Conservation (phyloP, 2,113 vertebrate genomes). For the Urocitellus parryii region DNA sequence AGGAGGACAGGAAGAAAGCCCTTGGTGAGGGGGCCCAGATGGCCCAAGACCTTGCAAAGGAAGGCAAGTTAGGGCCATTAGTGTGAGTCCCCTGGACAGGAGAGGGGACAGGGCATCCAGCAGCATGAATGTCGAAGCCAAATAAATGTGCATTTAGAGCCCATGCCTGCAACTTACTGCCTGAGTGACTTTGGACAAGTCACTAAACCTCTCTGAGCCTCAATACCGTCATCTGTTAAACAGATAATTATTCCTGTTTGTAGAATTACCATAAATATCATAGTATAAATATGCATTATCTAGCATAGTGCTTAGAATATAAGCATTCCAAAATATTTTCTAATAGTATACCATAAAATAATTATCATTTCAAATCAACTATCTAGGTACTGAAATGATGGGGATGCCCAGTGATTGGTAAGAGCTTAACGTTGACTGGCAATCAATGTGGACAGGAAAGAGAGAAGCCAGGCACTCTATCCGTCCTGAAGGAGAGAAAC, state of each 20-base stretch:
- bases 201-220: not conserved
- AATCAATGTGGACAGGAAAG: not conserved
- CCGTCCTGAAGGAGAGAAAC: not conserved
- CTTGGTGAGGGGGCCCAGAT: not conserved
- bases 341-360: not conserved
- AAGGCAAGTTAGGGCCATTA: not conserved
- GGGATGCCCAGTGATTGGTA: not conserved
- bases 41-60: rapidly evolving
- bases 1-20: not conserved
- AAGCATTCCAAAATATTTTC: not conserved
- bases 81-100: not conserved
- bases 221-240: not conserved
- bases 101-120: rapidly evolving
- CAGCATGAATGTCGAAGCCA: not conserved
- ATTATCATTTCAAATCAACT: not conserved
- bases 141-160: not conserved
- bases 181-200: not conserved
- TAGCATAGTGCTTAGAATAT: not conserved
- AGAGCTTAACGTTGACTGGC: not conserved
- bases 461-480: not conserved
- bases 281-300: not conserved
- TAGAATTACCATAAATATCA: not conserved
- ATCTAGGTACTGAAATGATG: rapidly evolving
- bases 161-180: too few relatives aligned
- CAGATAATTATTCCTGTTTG: not conserved